Base-by-base conservation (phyloP, 2,888 invertebrate genomes). In the Acleris sparsana region DNA sequence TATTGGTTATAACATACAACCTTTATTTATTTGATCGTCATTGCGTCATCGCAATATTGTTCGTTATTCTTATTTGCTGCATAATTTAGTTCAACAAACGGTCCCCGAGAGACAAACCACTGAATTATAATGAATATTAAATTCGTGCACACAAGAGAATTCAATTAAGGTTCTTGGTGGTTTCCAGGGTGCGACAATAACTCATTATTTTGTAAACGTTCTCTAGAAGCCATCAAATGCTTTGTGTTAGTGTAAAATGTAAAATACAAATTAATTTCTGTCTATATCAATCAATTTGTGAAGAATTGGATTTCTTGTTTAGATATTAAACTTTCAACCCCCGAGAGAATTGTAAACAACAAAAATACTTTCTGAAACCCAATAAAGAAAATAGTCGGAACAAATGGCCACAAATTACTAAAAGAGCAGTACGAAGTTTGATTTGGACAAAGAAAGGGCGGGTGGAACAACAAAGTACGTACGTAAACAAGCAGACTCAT, bases 401-500 rank as follows among this genome's bases (percentile, higher is more conserved):
- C 74, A 77, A 78, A 75, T 77, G 76, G 78, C 75, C 74, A 77
- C 77, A 79, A 82, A 80, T 79, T 78, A 80, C 80, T 74, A 69
- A 78, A 80, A 75, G 74, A 82, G 80, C 77, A 79, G 75, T 78
- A 81, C 78, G 80, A 83, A 83, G 76, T 84, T 80, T 75, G 78
- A 78, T 81, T 83, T 79, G 77, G 79, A 82, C 82, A 78, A 83
- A 86, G 80, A 84, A 81, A 80, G 78, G 80, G 76, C 79, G 78
- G 78, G 78, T 78, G 75, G 75, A 77, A 79, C 79, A 80, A 83
- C 84, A 83, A 83, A 85, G 80, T 82, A 77, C 84, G 85, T 84
- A 87, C 84, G 85, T 84, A 87, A 88, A 89, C 86, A 87, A 85
- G 80, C 78, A 78, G 79, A 74, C 81, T 82, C 85, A 84, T 86